Evolutionary conservation across 2,888 invertebrate genomes (phyloP), one percentile per base, ranked within the genome.

Genomic region (Ischnura elegans): DNA sequence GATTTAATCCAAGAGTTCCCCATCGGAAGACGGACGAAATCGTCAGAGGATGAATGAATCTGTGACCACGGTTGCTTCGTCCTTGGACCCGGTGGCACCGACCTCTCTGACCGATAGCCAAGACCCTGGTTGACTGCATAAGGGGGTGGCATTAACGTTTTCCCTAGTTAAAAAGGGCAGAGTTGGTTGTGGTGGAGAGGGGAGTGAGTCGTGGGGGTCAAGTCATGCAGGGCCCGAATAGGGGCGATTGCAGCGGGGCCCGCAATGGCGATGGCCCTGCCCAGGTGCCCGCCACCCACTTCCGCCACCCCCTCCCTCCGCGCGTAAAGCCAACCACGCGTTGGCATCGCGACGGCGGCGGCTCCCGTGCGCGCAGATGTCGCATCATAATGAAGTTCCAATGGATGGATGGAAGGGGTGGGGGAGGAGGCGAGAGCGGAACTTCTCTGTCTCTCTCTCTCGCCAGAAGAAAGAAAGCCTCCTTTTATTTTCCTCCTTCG

Each of bases 251-350:
- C 86, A 86, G 21, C 46, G 45, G 86, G 86, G 86, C n/a, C 86
- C 43, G 46, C 86, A 86, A 86, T 86, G 21, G 42, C 61, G 25
- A 61, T 21, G 3, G 43, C 21, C 10, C 43, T 42, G 85, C 45
- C 86, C 86, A 86, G 86, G 86, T 86, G 86, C 86, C 45, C 43
- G n/a, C 86, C 86, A 86, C 46, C 86, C 86, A 86, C 86, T 86
- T 86, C 86, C 76, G 76, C 76, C 86, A 45, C 86, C 46, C 86
- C 21, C n/a, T 13, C 16, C 86, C 86, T 86, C 43, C n/a, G 2
- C 86, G 45, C 86, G 45, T 86, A 43, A 10, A n/a, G 1, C 36
- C 36, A 42, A 43, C 43, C 86, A n/a, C 86, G 43, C 46, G n/a
- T n/a, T 46, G 86, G 46, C 86, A 45, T 45, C 42, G n/a, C 76